Percentiles rank a stretch among this genome's conserved stretches.
Evolutionary conservation across 2,888 invertebrate species (phyloP).

Genomic region (Maniola hyperantus): DNA sequence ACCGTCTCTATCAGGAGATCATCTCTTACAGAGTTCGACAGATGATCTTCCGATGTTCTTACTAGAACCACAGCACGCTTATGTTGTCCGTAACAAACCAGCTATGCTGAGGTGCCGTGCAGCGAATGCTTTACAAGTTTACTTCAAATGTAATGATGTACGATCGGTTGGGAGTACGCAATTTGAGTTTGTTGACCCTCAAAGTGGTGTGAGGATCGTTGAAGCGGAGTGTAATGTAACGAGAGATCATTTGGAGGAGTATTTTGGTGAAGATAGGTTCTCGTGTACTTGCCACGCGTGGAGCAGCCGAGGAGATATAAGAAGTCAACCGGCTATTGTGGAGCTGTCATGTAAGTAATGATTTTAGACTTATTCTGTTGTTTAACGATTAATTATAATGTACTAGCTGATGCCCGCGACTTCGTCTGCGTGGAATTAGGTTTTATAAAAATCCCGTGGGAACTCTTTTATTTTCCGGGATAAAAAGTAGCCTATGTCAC

Average conservation of each 20-base stretch:
- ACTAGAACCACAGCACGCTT: constrained; percentile 93
- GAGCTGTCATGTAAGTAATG: constrained; percentile 96
- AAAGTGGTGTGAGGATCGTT: constrained; percentile 92
- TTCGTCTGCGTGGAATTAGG: too few species aligned
- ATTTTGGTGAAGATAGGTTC: constrained; percentile 94
- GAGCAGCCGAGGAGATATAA: constrained; percentile 92
- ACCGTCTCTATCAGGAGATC: constrained; percentile 74
- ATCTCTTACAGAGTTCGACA: constrained; percentile 80
- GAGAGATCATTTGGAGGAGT: constrained; percentile 95
- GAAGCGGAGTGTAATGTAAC: constrained; percentile 94
- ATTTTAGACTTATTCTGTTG: too few species aligned
- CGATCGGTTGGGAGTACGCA: constrained; percentile 86
- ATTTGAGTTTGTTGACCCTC: constrained; percentile 94
- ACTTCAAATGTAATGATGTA: constrained; percentile 95
- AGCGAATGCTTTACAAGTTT: constrained; percentile 92
- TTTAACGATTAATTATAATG: too few species aligned
- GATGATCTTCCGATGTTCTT: constrained; percentile 93
- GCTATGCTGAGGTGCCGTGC: constrained; percentile 95
- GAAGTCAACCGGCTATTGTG: constrained; percentile 93
- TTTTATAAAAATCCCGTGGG: too few species aligned
- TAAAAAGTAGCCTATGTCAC: too few species aligned
- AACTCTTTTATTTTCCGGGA: too few species aligned
- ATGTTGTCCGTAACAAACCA: constrained; percentile 95
- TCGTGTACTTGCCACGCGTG: constrained; percentile 97
- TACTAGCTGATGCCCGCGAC: too few species aligned